These are phyloP conservation scores for Neogale vison DNA, from an alignment of 2,113 vertebrate genomes.

Conservation along the genomic window DNA sequence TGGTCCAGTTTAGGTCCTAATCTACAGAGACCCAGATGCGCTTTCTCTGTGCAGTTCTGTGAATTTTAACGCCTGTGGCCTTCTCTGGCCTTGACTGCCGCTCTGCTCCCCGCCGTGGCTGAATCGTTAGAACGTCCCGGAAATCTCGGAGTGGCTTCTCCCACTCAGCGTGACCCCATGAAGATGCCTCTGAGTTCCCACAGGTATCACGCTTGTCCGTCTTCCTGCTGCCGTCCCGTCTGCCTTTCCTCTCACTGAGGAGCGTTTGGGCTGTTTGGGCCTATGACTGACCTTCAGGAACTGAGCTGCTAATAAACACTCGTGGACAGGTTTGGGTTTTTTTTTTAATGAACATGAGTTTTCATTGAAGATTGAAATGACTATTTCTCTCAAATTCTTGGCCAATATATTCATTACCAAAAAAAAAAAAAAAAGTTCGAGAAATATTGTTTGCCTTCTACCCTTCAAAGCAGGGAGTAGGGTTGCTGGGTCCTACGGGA, in stretches of 20 bases:
- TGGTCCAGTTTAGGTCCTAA: no score
- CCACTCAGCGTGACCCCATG: rapidly evolving
- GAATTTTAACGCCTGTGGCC: background rate
- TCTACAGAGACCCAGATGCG: background rate
- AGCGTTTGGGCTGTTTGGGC: no score
- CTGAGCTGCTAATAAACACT: background rate
- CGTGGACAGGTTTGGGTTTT: background rate
- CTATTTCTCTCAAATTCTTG: background rate
- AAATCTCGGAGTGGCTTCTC: background rate
- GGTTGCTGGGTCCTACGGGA: rapidly evolving
- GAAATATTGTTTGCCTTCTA: background rate
- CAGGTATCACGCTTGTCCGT: rapidly evolving
- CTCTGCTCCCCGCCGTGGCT: rapidly evolving
- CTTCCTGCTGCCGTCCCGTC: rapidly evolving
- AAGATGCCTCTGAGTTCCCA: background rate
- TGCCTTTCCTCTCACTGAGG: rapidly evolving
- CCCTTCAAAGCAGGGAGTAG: background rate
- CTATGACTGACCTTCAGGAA: background rate
- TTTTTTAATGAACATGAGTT: background rate
- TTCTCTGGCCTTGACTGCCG: rapidly evolving
- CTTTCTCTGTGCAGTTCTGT: rapidly evolving
- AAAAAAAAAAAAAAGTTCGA: background rate
- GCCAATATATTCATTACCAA: background rate
- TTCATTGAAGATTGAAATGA: background rate
- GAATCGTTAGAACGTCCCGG: background rate